A percentile compares a stretch with the other conserved stretches of the same genome.
phyloP scores from a whole-genome alignment of 2,888 invertebrate species.

The Apoderus coryli region DNA sequence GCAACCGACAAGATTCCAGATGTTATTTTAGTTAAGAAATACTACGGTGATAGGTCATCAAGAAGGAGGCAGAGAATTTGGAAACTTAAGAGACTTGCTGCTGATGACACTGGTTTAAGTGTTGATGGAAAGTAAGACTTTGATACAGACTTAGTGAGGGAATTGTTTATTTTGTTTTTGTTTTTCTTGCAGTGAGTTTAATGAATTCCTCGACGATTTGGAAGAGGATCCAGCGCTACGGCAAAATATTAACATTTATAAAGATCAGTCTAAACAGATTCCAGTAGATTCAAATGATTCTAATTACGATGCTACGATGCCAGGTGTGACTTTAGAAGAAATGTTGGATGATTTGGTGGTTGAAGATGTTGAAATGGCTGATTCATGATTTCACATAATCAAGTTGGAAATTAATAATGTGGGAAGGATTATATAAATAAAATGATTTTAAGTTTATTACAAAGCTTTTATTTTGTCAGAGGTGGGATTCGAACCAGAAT shows the following conservation, averaged over 20 bases:
- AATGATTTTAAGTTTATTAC: no score
- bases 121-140: constrained; percentile 43
- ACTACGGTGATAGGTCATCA: constrained; percentile 57
- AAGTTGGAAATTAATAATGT: no score
- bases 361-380: constrained; percentile 65
- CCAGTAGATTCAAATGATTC: constrained; percentile 43
- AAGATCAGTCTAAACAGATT: constrained; percentile 39
- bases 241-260: constrained; percentile 88
- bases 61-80: constrained; percentile 67
- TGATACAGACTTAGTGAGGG: background rate
- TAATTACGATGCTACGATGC: constrained; percentile 43
- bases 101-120: constrained; percentile 46
- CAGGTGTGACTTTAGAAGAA: constrained; percentile 74
- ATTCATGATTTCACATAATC: no score
- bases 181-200: constrained; percentile 58
- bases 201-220: constrained; percentile 91
- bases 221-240: constrained; percentile 88
- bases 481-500: no score
- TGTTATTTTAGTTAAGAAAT: constrained; percentile 89
- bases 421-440: no score
- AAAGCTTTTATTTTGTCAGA: no score
- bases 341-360: constrained; percentile 86
- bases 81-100: constrained; percentile 81
- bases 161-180: constrained; percentile 6
- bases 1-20: constrained; percentile 59